These are phyloP conservation scores for Eremobia ochroleuca DNA, from an alignment of 2,888 invertebrate species.

Conservation along the genomic window DNA sequence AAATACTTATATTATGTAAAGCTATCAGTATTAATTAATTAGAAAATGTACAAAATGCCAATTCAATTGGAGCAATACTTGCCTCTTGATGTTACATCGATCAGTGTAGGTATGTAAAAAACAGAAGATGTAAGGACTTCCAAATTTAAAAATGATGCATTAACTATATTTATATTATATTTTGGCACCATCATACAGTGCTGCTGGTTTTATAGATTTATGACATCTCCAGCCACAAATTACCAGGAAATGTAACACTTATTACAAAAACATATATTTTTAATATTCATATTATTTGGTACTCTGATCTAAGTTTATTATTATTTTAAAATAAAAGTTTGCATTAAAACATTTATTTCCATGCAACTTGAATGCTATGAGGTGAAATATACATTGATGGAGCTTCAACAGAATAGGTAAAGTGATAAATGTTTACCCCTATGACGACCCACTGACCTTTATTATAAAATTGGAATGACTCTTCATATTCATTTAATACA, in stretches of 20 bases:
- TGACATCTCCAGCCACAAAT: background rate
- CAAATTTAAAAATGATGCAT: background rate
- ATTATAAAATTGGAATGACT: conserved; percentile 13
- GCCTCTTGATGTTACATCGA: background rate
- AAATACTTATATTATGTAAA: conserved; percentile 51
- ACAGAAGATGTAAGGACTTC: no score
- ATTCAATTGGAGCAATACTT: conserved; percentile 12
- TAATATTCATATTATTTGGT: background rate
- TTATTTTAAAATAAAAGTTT: background rate
- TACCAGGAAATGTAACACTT: background rate
- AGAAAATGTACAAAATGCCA: conserved; percentile 46
- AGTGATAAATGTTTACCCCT: background rate
- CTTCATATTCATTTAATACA: background rate
- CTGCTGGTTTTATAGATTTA: background rate
- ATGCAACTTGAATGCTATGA: background rate
- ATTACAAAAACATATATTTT: background rate
- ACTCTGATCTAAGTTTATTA: background rate
- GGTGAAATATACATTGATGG: background rate
- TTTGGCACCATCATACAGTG: background rate
- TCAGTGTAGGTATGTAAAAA: background rate
- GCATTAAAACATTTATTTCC: background rate
- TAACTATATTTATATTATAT: no score
- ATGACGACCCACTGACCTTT: no score
- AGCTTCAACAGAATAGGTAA: background rate
- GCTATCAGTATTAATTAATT: conserved; percentile 19